phyloP scores from a whole-genome alignment of 2,888 invertebrate genomes.

The Tiliacea aurago region DNA sequence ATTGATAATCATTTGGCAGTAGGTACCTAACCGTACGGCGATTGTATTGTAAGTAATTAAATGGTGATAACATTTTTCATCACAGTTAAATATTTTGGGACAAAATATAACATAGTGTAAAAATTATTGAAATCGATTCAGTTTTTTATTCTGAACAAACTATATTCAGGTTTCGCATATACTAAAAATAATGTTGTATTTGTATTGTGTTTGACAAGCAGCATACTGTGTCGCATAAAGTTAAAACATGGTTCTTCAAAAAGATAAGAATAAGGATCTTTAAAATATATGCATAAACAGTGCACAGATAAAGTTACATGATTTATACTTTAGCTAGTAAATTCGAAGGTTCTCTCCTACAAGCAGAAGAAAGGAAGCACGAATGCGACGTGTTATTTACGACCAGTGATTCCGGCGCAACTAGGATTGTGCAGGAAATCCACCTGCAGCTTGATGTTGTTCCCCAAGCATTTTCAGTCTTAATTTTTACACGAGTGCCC shows the following conservation, averaged over 20 bases:
- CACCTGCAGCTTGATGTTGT: conserved; percentile 76
- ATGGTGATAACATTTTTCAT: too few species aligned
- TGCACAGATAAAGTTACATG: conserved; percentile 65
- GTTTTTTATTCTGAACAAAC: too few species aligned
- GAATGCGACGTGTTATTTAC: conserved; percentile 86
- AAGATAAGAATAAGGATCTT: neutral
- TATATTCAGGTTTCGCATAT: too few species aligned
- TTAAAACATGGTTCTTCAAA: conserved; percentile 8
- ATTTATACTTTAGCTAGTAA: conserved; percentile 74
- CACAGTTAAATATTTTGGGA: too few species aligned
- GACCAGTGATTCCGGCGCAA: conserved; percentile 84
- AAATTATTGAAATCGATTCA: too few species aligned
- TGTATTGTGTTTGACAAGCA: too few species aligned
- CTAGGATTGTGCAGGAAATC: conserved; percentile 80
- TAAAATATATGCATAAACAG: conserved; percentile 40
- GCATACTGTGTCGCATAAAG: neutral
- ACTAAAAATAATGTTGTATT: too few species aligned
- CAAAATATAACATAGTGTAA: too few species aligned
- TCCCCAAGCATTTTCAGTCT: conserved; percentile 62
- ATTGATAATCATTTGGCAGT: too few species aligned
- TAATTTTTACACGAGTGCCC: conserved; percentile 38
- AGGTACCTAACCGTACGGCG: too few species aligned
- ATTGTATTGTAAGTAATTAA: too few species aligned
- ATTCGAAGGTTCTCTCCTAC: conserved; percentile 75
- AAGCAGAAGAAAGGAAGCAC: conserved; percentile 83